These are phyloP conservation scores for Zaprionus capensis DNA, from an alignment of 1,140 invertebrate genomes.

Conservation along the genomic window DNA sequence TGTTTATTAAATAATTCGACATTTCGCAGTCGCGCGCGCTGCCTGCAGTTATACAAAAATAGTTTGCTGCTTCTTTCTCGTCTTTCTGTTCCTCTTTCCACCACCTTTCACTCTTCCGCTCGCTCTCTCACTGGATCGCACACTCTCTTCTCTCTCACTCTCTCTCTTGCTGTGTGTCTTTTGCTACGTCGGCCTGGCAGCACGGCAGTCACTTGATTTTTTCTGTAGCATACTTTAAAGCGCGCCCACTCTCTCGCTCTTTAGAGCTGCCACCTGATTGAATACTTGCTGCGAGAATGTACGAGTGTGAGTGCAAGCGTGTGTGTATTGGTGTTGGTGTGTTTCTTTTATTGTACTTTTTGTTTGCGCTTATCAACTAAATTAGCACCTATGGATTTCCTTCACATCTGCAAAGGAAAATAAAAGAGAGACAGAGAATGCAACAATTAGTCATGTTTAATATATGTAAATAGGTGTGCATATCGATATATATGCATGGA, in stretches of 20 bases:
- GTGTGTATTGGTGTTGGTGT: constrained; percentile 6
- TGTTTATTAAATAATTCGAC: constrained; percentile 79
- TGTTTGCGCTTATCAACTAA: constrained; percentile 81
- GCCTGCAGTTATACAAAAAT: constrained; percentile 55
- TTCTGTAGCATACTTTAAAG: constrained; percentile 72
- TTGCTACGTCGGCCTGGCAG: constrained; percentile 49
- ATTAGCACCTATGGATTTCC: constrained; percentile 84
- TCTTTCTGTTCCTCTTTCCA: constrained; percentile 27
- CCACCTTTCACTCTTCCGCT: constrained; percentile 12
- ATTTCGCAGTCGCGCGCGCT: constrained; percentile 60
- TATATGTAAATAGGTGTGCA: constrained; percentile 19
- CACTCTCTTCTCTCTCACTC: background rate
- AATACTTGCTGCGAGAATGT: constrained; percentile 26
- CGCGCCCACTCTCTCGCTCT: constrained; percentile 11
- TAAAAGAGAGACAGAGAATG: constrained; percentile 20
- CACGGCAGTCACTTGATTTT: constrained; percentile 27
- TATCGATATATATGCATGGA: constrained; percentile 20
- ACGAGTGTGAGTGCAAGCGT: constrained; percentile 8
- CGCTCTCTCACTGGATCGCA: constrained; percentile 10
- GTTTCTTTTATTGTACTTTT: constrained; percentile 72
- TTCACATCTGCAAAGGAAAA: constrained; percentile 78
- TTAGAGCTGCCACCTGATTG: constrained; percentile 58
- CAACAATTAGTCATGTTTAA: constrained; percentile 34
- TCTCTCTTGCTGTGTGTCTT: background rate
- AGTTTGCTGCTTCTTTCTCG: constrained; percentile 24